Base-by-base conservation (phyloP, 1,140 invertebrate species). In the Aricia agestis region DNA sequence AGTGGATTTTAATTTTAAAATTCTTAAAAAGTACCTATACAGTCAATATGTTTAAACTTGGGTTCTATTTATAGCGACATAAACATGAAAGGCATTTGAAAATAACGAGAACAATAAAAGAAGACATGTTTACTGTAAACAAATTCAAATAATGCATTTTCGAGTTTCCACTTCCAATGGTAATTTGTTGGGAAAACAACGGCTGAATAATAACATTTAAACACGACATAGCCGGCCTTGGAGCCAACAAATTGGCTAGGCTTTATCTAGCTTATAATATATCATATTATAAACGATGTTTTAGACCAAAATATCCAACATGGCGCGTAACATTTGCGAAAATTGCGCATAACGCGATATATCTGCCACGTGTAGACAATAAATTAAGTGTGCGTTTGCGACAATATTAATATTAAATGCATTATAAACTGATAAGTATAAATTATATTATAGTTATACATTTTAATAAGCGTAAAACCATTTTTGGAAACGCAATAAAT, bases 251-350 rank as follows among this genome's bases (percentile, higher is more conserved):
- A 52, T 52, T 52, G 45, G 45, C 45, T 52, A 52, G 13, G 45
- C 45, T 52, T 52, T 52, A 52, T 52, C 45, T 52, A 52, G 45
- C 45, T 52, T 52, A 52, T 52, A 52, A 52, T 52, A 52, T 52
- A 52, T 52, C 45, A 52, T 52, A 15, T 52, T 11, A 15, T 52
- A 52, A 42, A 52, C 45, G 45, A 52, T 52, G 45, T 52, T 52
- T 42, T 52, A 52, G 45, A 52, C 45, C 45, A 52, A 52, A 52
- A 52, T 52, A 52, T 52, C 45, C 9, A 36, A 36, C 2, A 36
- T 6, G 36, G 36, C 36, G 36, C 36, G 11, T 4, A 13, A 52
- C 11, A 15, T 10, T 13, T 4, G 45, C 45, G 45, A 52, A 52
- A 13, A 13, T 52, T 13, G 13, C 45, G 45, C 45, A 52, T 52